Evolutionary conservation across 2,888 invertebrate species (phyloP).

Genomic region (Ornithoptera alexandrae): DNA sequence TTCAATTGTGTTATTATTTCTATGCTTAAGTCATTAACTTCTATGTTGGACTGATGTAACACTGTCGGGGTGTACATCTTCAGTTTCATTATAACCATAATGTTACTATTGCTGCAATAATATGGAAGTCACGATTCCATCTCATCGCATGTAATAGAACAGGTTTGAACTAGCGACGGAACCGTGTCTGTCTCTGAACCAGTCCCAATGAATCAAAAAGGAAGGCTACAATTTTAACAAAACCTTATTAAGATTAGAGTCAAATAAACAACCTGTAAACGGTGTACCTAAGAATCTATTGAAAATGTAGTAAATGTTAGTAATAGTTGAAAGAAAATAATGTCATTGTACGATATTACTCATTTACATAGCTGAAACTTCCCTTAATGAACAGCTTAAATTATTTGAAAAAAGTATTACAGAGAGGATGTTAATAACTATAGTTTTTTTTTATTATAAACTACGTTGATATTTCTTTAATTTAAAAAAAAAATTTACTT

Average conservation of each 20-base stretch:
- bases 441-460: too few relatives aligned
- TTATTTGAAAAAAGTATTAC: too few relatives aligned
- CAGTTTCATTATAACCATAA: constrained; percentile 5
- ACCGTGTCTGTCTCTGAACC: background rate
- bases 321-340: too few relatives aligned
- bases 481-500: too few relatives aligned
- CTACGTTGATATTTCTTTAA: too few relatives aligned
- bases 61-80: background rate
- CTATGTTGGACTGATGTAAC: background rate
- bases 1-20: background rate
- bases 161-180: constrained; percentile 14
- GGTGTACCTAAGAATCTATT: too few relatives aligned
- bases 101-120: constrained; percentile 33
- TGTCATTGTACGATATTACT: too few relatives aligned
- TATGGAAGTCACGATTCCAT: constrained; percentile 58
- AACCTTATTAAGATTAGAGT: background rate
- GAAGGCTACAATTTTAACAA: background rate
- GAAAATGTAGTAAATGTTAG: too few relatives aligned
- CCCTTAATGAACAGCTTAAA: too few relatives aligned
- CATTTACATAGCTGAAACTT: too few relatives aligned
- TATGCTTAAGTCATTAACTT: background rate
- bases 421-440: too few relatives aligned
- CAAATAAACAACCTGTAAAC: background rate
- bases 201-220: background rate
- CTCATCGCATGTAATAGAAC: constrained; percentile 53